phyloP scores from a whole-genome alignment of 2,888 invertebrate species.

The Hyposoter dolosus region DNA sequence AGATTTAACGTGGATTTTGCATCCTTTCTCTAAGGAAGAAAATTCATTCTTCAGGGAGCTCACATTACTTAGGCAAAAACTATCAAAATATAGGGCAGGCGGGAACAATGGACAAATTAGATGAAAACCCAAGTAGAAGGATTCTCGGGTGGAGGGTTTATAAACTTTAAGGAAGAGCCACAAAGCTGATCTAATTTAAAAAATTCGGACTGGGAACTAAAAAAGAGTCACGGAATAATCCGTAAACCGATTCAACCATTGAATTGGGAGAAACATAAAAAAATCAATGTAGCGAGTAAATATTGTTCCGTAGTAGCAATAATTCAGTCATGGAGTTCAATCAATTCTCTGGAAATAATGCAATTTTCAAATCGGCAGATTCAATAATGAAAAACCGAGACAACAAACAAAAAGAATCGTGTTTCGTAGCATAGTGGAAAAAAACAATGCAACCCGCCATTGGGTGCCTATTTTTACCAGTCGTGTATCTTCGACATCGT shows the following conservation, averaged over 20 bases:
- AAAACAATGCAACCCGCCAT: constrained; percentile 56
- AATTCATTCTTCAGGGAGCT: background rate
- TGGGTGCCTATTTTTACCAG: constrained; percentile 64
- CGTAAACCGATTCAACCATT: background rate
- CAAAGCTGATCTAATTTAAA: background rate
- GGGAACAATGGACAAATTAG: constrained; percentile 42
- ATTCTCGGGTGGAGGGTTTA: background rate
- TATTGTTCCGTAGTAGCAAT: constrained; percentile 61
- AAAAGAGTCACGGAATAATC: background rate
- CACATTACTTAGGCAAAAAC: background rate
- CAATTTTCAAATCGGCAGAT: constrained; percentile 33
- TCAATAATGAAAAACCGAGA: background rate
- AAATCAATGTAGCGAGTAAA: constrained; percentile 43
- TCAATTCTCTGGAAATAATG: constrained; percentile 45
- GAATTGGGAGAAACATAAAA: constrained; percentile 1
- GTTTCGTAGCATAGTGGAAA: constrained; percentile 42
- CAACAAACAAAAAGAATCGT: background rate
- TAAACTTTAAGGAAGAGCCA: background rate
- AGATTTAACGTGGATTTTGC: background rate
- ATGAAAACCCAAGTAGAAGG: constrained; percentile 6
- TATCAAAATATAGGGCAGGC: background rate
- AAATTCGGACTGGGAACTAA: background rate
- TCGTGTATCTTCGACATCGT: constrained; percentile 53
- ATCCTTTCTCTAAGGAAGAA: background rate
- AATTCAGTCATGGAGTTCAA: constrained; percentile 60